Evolutionary conservation across 2,888 invertebrate species (phyloP), one percentile per base, ranked within the genome.

Genomic region (Rotaria socialis): DNA sequence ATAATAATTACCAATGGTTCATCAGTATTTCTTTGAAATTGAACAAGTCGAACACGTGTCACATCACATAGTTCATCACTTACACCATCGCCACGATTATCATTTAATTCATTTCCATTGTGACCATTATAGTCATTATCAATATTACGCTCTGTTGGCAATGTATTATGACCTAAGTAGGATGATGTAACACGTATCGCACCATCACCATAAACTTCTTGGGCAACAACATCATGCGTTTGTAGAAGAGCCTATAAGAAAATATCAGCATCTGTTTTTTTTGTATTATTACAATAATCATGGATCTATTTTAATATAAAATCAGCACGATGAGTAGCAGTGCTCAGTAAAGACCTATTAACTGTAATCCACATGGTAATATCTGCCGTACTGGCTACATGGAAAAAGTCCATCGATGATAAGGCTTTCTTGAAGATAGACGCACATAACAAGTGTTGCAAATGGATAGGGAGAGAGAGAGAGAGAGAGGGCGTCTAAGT

Each of bases 1-100:
- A 27, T 27, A 14, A 14, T 60, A 10, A 4, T 93, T 92, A 97
- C 98, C 98, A 99, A 98, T 27, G 98, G 98, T 92, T 99, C 99
- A 91, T 98, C 98, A 88, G 97, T 97, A 92, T 97, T 98, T 93
- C 98, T 98, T 93, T 98, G 98, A 93, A 99, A 99, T 93, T 99
- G 98, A 90, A 99, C 98, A 91, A 99, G 94, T 90, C 99, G 94
- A 89, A 99, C 97, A 90, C 98, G 94, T 89, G 97, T 97, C 92
- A 99, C 96, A 93, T 96, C 95, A 43, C 85, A 60, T 85, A 19
- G 22, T 16, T 4, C 19, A 67, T 67, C 67, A 19, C 6, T 67
- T 67, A 67, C 7, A 86, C 94, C 94, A 86, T 94, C 88, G 35
- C 35, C 67, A 35, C 67, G 35, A 67, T 6, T 16, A 41, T 19